Conservation (phyloP, 2,888 invertebrate species). For the Chymomyza caudatula region DNA sequence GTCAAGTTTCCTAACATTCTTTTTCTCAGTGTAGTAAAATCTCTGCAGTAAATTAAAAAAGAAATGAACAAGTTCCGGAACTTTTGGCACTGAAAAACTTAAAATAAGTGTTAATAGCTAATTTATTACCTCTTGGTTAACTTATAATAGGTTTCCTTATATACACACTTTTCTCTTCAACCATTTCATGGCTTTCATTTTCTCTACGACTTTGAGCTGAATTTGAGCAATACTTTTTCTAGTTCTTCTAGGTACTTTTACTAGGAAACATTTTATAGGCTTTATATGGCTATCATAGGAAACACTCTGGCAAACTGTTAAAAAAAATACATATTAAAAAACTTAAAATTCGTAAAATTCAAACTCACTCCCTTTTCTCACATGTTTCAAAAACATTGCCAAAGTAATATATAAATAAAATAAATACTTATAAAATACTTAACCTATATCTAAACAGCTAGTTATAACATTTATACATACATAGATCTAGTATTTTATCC, state of each 20-base stretch:
- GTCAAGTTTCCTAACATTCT: too few relatives aligned
- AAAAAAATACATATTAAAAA: conserved; percentile 20
- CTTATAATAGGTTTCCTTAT: too few relatives aligned
- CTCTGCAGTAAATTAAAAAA: too few relatives aligned
- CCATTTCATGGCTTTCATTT: neutral
- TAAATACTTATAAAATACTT: conserved; percentile 39
- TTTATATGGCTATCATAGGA: conserved; percentile 15
- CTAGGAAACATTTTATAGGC: conserved; percentile 47
- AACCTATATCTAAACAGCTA: conserved; percentile 33
- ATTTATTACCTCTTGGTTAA: too few relatives aligned
- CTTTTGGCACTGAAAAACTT: too few relatives aligned
- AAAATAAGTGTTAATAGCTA: too few relatives aligned
- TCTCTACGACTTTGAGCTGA: neutral
- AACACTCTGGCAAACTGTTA: conserved; percentile 33
- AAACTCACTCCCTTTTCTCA: conserved; percentile 1
- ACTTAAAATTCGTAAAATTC: conserved; percentile 6
- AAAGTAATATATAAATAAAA: conserved; percentile 38
- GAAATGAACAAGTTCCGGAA: too few relatives aligned
- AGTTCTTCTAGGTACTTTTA: conserved; percentile 24
- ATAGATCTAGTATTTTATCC: neutral
- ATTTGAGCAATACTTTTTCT: neutral
- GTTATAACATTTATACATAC: conserved; percentile 27
- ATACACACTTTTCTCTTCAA: too few relatives aligned
- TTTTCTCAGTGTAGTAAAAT: too few relatives aligned
- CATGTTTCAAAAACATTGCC: neutral